Evolutionary conservation across 2,888 invertebrate species (phyloP).

Genomic region (Campaea margaritaria): DNA sequence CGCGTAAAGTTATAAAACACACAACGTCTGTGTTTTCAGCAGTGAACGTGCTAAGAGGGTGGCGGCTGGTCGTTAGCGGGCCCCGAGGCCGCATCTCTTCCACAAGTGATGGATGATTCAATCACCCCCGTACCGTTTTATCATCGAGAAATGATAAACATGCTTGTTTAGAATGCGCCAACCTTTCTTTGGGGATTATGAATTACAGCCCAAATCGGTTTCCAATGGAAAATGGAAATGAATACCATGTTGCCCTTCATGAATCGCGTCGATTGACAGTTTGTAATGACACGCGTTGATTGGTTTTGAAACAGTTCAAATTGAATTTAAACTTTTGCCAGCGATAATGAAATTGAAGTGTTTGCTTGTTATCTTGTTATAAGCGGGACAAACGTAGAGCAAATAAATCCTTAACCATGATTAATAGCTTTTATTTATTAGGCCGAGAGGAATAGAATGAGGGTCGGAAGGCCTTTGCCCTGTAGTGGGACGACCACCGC

Average conservation of each 20-base stretch:
- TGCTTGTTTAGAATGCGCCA: slow-evolving; percentile 36
- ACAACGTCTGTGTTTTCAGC: too few relatives aligned
- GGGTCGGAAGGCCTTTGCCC: too few relatives aligned
- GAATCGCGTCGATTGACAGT: background rate
- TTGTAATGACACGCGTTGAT: background rate
- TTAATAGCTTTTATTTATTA: too few relatives aligned
- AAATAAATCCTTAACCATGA: too few relatives aligned
- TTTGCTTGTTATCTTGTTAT: too few relatives aligned
- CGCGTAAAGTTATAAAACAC: too few relatives aligned
- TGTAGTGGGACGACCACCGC: too few relatives aligned
- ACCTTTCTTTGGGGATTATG: slow-evolving; percentile 15
- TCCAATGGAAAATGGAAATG: slow-evolving; percentile 1
- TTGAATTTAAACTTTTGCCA: too few relatives aligned
- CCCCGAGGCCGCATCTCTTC: background rate
- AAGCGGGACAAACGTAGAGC: too few relatives aligned
- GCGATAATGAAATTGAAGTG: too few relatives aligned
- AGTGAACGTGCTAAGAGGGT: slow-evolving; percentile 3
- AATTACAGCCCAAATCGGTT: slow-evolving; percentile 7
- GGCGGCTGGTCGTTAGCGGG: slow-evolving; percentile 11
- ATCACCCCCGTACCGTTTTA: slow-evolving; percentile 44
- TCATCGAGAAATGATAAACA: slow-evolving; percentile 50
- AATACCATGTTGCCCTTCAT: background rate
- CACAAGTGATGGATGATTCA: slow-evolving; percentile 47
- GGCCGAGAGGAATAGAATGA: too few relatives aligned
- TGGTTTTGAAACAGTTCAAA: background rate